A percentile compares a stretch with the other conserved stretches of the same genome.
These are phyloP conservation scores for Leptinotarsa texana DNA, from an alignment of 1,140 invertebrate species.

Conservation along the genomic window DNA sequence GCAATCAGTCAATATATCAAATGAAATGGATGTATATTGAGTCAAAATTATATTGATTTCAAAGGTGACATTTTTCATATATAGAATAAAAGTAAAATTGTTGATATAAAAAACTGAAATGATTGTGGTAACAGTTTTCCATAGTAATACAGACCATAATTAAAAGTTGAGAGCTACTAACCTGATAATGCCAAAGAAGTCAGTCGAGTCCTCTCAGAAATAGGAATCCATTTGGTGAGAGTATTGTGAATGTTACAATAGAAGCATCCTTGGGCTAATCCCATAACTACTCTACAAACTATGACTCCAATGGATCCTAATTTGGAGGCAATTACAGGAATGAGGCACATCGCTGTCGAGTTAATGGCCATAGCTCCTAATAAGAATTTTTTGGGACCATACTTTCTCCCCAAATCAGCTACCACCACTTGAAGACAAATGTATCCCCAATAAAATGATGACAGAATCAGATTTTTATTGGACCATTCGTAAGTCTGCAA, in stretches of 20 bases:
- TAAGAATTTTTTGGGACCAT: conserved; percentile 68
- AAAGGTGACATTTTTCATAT: too few species aligned
- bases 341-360: conserved; percentile 59
- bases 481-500: conserved; percentile 55
- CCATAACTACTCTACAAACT: conserved; percentile 70
- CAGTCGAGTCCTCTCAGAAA: conserved; percentile 62
- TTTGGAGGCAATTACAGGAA: conserved; percentile 54
- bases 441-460: conserved; percentile 70
- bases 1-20: too few species aligned
- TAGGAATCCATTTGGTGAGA: conserved; percentile 76
- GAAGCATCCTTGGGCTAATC: conserved; percentile 76
- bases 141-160: too few species aligned
- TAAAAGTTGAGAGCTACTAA: not conserved
- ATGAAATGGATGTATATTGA: too few species aligned
- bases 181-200: conserved; percentile 62
- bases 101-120: too few species aligned
- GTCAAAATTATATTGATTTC: too few species aligned
- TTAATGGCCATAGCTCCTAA: conserved; percentile 60
- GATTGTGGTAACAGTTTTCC: too few species aligned
- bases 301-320: conserved; percentile 65
- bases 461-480: conserved; percentile 61
- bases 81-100: too few species aligned
- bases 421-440: conserved; percentile 65
- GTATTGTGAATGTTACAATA: conserved; percentile 79
- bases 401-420: conserved; percentile 67